Percentiles rank a stretch among this genome's conserved stretches.
Evolutionary conservation across 2,888 invertebrate species (phyloP).

Genomic region (Thecophora atra): DNA sequence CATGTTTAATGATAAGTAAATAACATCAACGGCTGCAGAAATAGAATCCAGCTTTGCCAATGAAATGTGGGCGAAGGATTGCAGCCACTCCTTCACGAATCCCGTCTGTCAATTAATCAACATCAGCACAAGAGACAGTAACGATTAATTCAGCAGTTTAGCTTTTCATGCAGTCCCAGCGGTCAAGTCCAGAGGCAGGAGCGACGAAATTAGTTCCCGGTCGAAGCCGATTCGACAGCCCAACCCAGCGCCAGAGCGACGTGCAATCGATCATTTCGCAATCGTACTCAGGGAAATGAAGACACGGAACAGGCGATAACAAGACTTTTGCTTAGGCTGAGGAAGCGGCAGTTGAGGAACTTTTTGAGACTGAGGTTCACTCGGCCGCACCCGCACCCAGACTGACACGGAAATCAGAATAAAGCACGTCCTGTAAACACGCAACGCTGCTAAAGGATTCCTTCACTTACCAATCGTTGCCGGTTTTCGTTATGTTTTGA

Average conservation of each 20-base stretch:
- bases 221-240: background rate
- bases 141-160: conserved; percentile 7
- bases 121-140: background rate
- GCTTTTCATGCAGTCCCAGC: conserved; percentile 1
- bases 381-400: conserved; percentile 21
- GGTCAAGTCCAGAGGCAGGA: background rate
- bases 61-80: conserved; percentile 1
- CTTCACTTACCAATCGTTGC: conserved; percentile 72
- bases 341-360: background rate
- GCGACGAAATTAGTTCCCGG: conserved; percentile 10
- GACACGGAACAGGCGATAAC: background rate
- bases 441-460: background rate
- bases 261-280: conserved; percentile 20
- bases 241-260: background rate
- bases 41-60: conserved; percentile 16
- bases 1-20: conserved; percentile 65
- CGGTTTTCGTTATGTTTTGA: conserved; percentile 71
- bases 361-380: background rate
- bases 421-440: conserved; percentile 12
- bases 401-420: background rate
- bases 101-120: conserved; percentile 25
- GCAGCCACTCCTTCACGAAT: background rate
- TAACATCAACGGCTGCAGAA: conserved; percentile 46
- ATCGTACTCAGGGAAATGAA: background rate
- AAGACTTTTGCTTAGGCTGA: background rate